Base-by-base conservation (phyloP, 2,888 invertebrate species). In the Drosophila mayaguana region DNA sequence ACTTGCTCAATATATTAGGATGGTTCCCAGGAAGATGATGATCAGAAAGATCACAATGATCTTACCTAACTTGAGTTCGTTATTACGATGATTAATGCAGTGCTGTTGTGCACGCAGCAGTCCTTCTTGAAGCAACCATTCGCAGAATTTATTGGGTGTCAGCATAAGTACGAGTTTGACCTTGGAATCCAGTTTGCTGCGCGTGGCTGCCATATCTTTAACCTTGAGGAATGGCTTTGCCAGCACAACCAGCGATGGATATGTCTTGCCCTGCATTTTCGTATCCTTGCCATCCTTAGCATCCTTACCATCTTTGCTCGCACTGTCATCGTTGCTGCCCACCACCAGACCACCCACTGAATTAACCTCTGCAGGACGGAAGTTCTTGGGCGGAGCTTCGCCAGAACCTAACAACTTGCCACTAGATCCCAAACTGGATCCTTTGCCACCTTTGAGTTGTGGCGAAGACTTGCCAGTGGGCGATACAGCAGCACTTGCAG, bases 101-200 rank as follows among this genome's bases (percentile, higher is more conserved):
- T 94, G 95, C 91, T 97, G 97, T 88, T 97, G 97, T 0, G 96
- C 95, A 40, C 96, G 94, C 3, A 97, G 95, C 2, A 97, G 91
- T 0, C 97, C 97, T 91, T 97, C 96, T 90, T 97, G 97, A 67
- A 97, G 96, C 57, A 97, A 94, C 97, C 97, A 97, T 93, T 97
- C 97, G 0, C 97, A 97, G 90, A 97, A 97, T 92, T 97, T 97
- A 76, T 96, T 96, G 0, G 97, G 96, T 0, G 96, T 95, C 89
- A 96, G 95, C 95, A 97, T 96, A 16, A 97, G 93, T 6, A 97
- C 96, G 2, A 95, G 94, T 92, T 97, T 97, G 1, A 97, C 97
- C 92, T 96, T 96, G 43, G 95, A 94, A 93, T 97, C 97, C 5
- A 96, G 92, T 25, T 94, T 93, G 1, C 94, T 93, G 16, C 96